Base-by-base conservation (phyloP, 1,140 invertebrate genomes). In the Drosophila parvula region DNA sequence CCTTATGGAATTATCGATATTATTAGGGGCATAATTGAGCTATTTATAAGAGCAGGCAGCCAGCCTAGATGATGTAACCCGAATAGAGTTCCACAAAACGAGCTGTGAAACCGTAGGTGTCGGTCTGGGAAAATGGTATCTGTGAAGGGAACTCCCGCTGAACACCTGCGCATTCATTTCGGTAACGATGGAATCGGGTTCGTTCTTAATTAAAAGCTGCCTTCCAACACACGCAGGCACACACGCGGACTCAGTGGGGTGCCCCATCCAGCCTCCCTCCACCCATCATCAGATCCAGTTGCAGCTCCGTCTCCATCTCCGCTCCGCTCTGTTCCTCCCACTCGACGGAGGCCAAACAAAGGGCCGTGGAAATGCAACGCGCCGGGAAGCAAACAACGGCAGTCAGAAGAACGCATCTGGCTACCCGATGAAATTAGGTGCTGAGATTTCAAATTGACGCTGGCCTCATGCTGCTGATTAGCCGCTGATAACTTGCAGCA, bases 61-160 rank as follows among this genome's bases (percentile, higher is more conserved):
- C 45, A 47, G 27, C 14, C 18, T 36, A 27, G 44, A 59, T 76
- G 73, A 76, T 77, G 74, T 60, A 76, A 76, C 73, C 53, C 48
- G 32, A 74, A 61, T 51, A 2, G 10, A 65, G 43, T 44, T 62
- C 73, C 44, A 40, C 30, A 48, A 53, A 86, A 88, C 76, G 76
- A 88, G 83, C 83, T 86, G 82, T 88, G 83, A 83, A 78, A 74
- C 83, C 84, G 84, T 88, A 88, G 83, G 83, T 88, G 83, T 88
- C 70, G 71, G 43, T 22, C 43, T 67, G 65, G 73, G 70, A 79
- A 55, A 85, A 62, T 67, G 57, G 50, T 41, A 41, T 30, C 63
- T 68, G 74, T 57, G 61, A 78, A 70, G 48, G 58, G 51, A 56
- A 68, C 48, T 47, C 55, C 75, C 59, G 57, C 60, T 68, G 74